These are phyloP conservation scores for Eulemur rubriventer DNA, from an alignment of 2,797 vertebrate genomes.

Conservation along the genomic window DNA sequence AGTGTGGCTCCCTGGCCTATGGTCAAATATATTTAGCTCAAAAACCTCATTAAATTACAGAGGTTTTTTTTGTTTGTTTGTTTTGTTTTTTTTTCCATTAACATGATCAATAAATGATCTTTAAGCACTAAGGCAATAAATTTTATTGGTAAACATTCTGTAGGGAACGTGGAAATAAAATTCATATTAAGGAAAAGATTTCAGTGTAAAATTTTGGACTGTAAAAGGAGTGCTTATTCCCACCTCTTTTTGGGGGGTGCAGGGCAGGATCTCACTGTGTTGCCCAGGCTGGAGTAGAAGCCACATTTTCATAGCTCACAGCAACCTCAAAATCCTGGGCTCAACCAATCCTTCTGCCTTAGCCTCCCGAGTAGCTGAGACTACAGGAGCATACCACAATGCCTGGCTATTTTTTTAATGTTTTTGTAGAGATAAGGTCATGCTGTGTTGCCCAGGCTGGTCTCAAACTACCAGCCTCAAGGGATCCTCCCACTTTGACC, in stretches of 20 bases:
- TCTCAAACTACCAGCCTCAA: not conserved
- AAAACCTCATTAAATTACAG: not conserved
- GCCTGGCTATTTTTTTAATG: not conserved
- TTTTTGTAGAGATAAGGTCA: not conserved
- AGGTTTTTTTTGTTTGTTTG: too few species aligned
- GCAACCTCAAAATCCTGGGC: not conserved
- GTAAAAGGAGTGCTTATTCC: not conserved
- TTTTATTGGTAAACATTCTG: not conserved
- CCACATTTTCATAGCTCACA: not conserved
- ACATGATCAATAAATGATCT: not conserved
- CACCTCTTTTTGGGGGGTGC: not conserved
- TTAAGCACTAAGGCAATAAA: not conserved
- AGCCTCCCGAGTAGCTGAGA: not conserved
- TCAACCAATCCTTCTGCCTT: not conserved
- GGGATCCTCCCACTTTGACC: not conserved
- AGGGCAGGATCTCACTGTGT: not conserved
- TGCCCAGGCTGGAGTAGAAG: not conserved
- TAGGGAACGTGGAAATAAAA: not conserved
- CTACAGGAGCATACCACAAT: not conserved
- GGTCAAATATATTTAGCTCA: not conserved
- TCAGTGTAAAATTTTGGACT: not conserved
- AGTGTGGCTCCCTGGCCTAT: not conserved
- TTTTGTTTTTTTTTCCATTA: not conserved
- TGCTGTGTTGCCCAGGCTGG: not conserved
- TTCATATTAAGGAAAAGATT: not conserved